Evolutionary conservation across 1,140 invertebrate genomes (phyloP).

Genomic region (Dinothrombium tinctorium): DNA sequence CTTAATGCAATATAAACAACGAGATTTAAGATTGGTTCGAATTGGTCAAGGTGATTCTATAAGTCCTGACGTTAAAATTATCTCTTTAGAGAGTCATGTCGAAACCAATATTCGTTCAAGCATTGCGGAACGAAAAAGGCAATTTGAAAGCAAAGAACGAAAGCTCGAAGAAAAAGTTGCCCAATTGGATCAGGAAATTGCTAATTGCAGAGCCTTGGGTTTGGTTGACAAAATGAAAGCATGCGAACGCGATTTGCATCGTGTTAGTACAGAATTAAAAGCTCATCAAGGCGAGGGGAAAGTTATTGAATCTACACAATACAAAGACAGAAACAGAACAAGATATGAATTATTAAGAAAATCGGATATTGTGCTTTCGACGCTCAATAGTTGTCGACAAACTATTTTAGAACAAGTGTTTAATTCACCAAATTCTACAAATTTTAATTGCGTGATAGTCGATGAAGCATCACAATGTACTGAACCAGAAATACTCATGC

Average conservation of each 20-base stretch:
- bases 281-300: slow-evolving; percentile 11
- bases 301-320: slow-evolving; percentile 19
- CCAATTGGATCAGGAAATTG: slow-evolving; percentile 3
- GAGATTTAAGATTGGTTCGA: slow-evolving; percentile 30
- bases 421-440: slow-evolving; percentile 19
- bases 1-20: slow-evolving; percentile 18
- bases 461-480: slow-evolving; percentile 72
- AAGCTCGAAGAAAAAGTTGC: slow-evolving; percentile 6
- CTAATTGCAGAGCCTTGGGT: not conserved
- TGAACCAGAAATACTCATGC: slow-evolving; percentile 54
- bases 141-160: slow-evolving; percentile 9
- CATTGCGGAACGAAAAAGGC: slow-evolving; percentile 5
- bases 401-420: slow-evolving; percentile 13
- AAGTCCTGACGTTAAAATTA: slow-evolving; percentile 24
- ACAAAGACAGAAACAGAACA: too few species aligned
- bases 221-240: not conserved
- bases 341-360: slow-evolving; percentile 25
- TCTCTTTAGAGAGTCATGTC: slow-evolving; percentile 28
- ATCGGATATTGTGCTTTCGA: slow-evolving; percentile 38
- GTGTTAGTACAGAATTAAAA: slow-evolving; percentile 7
- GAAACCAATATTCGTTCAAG: slow-evolving; percentile 5
- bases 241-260: not conserved
- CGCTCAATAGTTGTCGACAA: slow-evolving; percentile 33
- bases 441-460: slow-evolving; percentile 57
- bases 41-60: slow-evolving; percentile 30